Base-by-base conservation (phyloP, 1,140 invertebrate species). In the Frieseomelitta varia region DNA sequence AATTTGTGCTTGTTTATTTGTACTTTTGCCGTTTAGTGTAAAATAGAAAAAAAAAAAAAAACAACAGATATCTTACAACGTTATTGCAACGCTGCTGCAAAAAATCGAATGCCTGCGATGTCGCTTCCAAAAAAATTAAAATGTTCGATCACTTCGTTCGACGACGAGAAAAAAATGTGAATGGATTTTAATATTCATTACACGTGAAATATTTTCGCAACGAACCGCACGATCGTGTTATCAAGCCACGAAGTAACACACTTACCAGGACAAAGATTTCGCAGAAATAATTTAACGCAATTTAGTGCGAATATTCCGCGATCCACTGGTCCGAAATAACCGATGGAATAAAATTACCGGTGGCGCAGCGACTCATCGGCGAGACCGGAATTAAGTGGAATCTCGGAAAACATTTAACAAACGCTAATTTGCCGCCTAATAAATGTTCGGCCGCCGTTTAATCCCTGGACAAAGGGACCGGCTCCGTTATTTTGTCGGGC, bases 401-500 rank as follows among this genome's bases (percentile, higher is more conserved):
- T 34, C 47, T 30, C 14, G 67, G 6, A 71, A 84, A 84, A 71
- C 55, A 79, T 84, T 79, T 84, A 84, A 84, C 81, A 55, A 84
- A 63, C 76, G 67, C 21, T 84, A 53, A 71, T 84, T 79, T 79
- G n/a, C 47, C 39, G 67, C 15, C 21, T 84, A 84, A 84, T 68
- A 84, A 79, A 79, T 84, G 81, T 39, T 53, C 56, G 76, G 67
- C 15, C 53, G 14, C 19, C 39, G 67, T 12, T 84, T 84, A 84
- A 84, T 84, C 67, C 67, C 34, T 19, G 15, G 39, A 71, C 81
- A 53, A 79, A 71, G 56, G 81, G 39, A 34, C 24, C 47, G n/a
- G 65, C 39, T 12, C 34, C 67, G 81, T 71, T 79, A 79, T 79
- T 84, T 79, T 34, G 34, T 19, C 55, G 53, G n/a, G 55, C n/a